A percentile compares a stretch with the other conserved stretches of the same genome.
Conservation (phyloP, 2,888 invertebrate genomes). For the Bimastos eiseni region DNA sequence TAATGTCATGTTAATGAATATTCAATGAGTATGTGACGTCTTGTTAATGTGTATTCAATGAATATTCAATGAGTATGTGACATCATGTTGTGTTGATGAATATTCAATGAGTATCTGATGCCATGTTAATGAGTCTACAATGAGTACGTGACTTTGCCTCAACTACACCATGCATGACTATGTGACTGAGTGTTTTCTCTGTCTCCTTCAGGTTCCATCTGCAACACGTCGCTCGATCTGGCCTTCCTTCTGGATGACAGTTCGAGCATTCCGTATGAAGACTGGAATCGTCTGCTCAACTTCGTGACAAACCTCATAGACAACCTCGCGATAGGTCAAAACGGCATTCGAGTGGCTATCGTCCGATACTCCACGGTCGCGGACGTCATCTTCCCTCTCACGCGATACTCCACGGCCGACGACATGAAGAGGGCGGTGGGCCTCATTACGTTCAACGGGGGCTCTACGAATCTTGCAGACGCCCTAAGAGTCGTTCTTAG, state of each 20-base stretch:
- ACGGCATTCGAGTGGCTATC: slow-evolving; percentile 19
- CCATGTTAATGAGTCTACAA: too few relatives aligned
- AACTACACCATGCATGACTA: too few relatives aligned
- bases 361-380: neutral
- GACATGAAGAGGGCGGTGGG: neutral
- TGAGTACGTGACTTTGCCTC: too few relatives aligned
- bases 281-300: neutral
- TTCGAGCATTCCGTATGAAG: neutral
- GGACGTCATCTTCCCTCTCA: neutral
- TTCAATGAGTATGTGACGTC: too few relatives aligned
- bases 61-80: too few relatives aligned
- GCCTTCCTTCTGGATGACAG: slow-evolving; percentile 28
- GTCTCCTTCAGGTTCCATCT: slow-evolving; percentile 1
- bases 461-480: slow-evolving; percentile 26
- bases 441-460: neutral
- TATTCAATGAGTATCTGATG: too few relatives aligned
- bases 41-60: too few relatives aligned
- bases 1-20: too few relatives aligned
- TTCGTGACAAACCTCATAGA: neutral
- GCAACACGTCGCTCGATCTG: slow-evolving; percentile 24
- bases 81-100: too few relatives aligned
- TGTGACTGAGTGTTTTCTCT: too few relatives aligned
- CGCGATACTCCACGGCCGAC: neutral
- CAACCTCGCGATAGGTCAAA: neutral
- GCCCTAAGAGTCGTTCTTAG: slow-evolving; percentile 17